These are phyloP conservation scores for Varanus komodoensis DNA, from an alignment of 2,113 vertebrate species.

Conservation along the genomic window DNA sequence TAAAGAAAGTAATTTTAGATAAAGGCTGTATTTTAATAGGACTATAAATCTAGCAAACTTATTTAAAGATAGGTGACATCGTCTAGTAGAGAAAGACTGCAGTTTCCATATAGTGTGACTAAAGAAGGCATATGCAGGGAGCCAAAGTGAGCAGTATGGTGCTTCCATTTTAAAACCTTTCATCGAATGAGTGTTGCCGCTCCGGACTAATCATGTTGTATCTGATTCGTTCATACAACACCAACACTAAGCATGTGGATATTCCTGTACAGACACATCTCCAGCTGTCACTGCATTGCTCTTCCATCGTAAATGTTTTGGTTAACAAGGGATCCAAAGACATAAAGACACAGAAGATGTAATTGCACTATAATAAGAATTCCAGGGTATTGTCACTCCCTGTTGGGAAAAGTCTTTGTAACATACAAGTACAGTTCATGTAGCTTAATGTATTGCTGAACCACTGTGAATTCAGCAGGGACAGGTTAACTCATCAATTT, in stretches of 20 bases:
- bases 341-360: neutral
- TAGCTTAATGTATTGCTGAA: neutral
- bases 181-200: neutral
- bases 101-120: neutral
- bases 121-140: neutral
- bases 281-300: neutral
- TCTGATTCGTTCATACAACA: neutral
- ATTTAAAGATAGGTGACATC: slow-evolving; percentile 40
- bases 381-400: neutral
- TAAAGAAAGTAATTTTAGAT: slow-evolving; percentile 39
- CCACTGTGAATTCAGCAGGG: neutral
- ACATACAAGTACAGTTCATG: neutral
- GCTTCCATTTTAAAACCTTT: neutral
- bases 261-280: neutral
- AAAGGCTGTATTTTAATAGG: slow-evolving; percentile 35
- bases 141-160: neutral
- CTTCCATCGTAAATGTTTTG: neutral
- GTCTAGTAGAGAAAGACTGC: slow-evolving; percentile 7
- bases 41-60: slow-evolving; percentile 43
- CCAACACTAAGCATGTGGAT: neutral
- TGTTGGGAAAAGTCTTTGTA: neutral
- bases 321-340: neutral
- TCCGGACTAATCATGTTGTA: neutral
- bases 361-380: neutral
- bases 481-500: neutral